Conservation (phyloP, 2,113 vertebrate genomes). For the Nothobranchius furzeri region DNA sequence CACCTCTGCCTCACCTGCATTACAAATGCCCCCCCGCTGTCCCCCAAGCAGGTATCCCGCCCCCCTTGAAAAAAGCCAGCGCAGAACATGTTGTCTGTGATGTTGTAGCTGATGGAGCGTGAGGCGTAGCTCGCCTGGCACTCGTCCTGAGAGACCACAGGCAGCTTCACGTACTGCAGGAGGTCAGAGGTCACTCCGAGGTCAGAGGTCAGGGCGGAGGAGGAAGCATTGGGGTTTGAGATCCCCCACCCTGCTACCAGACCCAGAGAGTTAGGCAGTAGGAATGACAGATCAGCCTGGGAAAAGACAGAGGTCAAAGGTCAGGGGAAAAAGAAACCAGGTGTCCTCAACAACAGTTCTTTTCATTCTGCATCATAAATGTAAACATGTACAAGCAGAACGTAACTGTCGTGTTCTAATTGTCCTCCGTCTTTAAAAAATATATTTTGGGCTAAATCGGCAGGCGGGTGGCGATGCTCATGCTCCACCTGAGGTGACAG, state of each 20-base stretch:
- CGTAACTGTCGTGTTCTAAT: too few relatives aligned
- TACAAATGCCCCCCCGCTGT: constrained; percentile 93
- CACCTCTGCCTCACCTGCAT: constrained; percentile 81
- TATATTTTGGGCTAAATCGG: too few relatives aligned
- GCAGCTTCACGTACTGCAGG: constrained; percentile 94
- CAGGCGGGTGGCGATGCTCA: too few relatives aligned
- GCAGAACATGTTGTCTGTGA: constrained; percentile 97
- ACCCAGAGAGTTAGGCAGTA: constrained; percentile 84
- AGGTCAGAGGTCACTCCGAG: constrained; percentile 82
- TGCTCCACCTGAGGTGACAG: too few relatives aligned
- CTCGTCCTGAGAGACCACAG: constrained; percentile 88
- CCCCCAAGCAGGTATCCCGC: constrained; percentile 92
- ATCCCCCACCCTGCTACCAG: constrained; percentile 96
- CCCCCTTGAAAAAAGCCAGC: constrained; percentile 92
- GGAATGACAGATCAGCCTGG: constrained; percentile 68
- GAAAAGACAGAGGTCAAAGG: constrained; percentile 11
- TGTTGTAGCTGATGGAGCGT: constrained; percentile 88
- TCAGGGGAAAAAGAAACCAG: not conserved
- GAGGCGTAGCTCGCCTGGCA: constrained; percentile 91
- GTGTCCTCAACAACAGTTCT: too few relatives aligned
- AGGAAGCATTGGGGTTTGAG: constrained; percentile 84
- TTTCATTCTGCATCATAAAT: too few relatives aligned
- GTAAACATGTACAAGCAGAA: too few relatives aligned
- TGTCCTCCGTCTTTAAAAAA: too few relatives aligned
- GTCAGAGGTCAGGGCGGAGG: constrained; percentile 76